phyloP scores from a whole-genome alignment of 1,140 invertebrate genomes.

The Drosophila pseudoobscura region DNA sequence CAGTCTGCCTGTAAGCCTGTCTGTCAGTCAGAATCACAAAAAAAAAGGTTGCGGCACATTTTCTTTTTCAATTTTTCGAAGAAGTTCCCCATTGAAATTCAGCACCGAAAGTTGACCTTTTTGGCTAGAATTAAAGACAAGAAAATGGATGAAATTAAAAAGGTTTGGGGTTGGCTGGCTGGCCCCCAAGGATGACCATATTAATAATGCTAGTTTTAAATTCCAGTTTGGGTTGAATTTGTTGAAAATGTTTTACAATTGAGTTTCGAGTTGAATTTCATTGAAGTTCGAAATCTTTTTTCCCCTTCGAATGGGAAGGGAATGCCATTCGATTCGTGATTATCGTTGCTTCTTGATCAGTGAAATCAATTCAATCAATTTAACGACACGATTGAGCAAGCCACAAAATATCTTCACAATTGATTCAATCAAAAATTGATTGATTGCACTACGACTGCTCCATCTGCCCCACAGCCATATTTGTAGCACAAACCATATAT shows the following conservation, averaged over 20 bases:
- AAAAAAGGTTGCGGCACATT: constrained; percentile 24
- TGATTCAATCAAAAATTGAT: constrained; percentile 16
- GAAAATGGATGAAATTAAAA: too few species aligned
- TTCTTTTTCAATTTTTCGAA: constrained; percentile 42
- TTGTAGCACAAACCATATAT: constrained; percentile 8
- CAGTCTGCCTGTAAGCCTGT: neutral
- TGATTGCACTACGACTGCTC: constrained; percentile 17
- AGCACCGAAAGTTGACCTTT: neutral
- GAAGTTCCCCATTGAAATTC: constrained; percentile 2
- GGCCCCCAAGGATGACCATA: too few species aligned
- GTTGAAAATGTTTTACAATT: too few species aligned
- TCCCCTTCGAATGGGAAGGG: too few species aligned
- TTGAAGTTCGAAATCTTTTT: too few species aligned
- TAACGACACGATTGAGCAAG: neutral
- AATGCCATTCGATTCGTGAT: too few species aligned
- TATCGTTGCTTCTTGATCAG: too few species aligned
- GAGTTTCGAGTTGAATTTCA: too few species aligned
- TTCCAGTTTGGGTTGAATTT: too few species aligned
- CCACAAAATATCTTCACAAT: constrained; percentile 2
- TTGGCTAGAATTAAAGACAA: neutral
- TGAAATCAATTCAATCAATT: too few species aligned
- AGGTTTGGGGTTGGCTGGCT: too few species aligned
- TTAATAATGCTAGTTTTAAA: too few species aligned
- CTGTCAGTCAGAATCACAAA: constrained; percentile 20
- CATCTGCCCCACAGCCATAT: constrained; percentile 10